Conservation (phyloP, 2,888 invertebrate genomes). For the Ernsta delagoae region DNA sequence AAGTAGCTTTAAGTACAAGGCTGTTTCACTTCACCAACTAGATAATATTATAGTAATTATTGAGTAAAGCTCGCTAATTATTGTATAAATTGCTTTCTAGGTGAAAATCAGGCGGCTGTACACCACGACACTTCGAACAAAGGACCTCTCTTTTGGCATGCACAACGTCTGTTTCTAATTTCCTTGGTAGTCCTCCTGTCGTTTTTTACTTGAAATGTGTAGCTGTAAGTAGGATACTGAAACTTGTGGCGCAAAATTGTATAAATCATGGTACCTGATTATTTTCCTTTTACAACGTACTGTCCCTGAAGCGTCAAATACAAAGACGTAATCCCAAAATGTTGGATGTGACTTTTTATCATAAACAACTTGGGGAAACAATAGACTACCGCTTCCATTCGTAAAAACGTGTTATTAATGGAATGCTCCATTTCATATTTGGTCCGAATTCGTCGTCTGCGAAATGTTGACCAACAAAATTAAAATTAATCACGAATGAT, state of each 20-base stretch:
- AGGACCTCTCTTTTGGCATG: conserved; percentile 72
- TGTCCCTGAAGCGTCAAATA: background rate
- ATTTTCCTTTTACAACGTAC: conserved; percentile 3
- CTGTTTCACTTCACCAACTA: background rate
- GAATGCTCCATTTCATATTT: conserved; percentile 22
- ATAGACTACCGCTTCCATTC: conserved; percentile 10
- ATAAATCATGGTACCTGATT: conserved; percentile 27
- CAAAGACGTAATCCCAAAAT: background rate
- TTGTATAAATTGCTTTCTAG: conserved; percentile 57
- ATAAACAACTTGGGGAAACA: conserved; percentile 15
- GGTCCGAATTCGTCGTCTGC: conserved; percentile 1
- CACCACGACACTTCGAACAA: conserved; percentile 87
- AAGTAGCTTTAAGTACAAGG: background rate
- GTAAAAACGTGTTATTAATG: conserved; percentile 15
- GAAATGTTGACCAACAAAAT: conserved; percentile 30
- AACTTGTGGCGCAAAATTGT: conserved; percentile 24
- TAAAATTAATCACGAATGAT: conserved; percentile 31
- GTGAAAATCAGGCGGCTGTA: conserved; percentile 68
- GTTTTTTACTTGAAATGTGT: conserved; percentile 56
- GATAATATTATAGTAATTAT: conserved; percentile 12
- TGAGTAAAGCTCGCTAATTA: conserved; percentile 28
- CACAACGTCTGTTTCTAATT: conserved; percentile 59
- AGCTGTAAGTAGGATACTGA: conserved; percentile 24
- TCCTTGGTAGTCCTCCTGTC: conserved; percentile 57
- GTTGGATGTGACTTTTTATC: conserved; percentile 3